Evolutionary conservation across 2,888 invertebrate species (phyloP), one percentile per base, ranked within the genome.

Genomic region (Noctua janthe): DNA sequence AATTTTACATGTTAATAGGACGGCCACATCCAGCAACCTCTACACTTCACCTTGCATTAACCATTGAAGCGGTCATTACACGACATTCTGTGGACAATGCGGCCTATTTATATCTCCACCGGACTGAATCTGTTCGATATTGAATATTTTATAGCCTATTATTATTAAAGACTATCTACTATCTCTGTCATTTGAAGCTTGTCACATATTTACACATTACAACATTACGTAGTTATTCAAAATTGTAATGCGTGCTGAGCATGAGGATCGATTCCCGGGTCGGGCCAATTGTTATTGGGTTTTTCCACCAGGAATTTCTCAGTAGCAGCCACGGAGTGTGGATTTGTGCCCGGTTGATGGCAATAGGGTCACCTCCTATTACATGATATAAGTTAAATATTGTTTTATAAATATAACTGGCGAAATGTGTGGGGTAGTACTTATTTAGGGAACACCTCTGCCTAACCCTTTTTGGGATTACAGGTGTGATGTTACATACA

Each of bases 31-130:
- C 66, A 93, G 91, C 54, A 43, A 49, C 6, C 15, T 51, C 1
- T 85, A 76, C 85, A 77, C 87, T 86, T 90, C 91, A 92, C 91
- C 92, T 92, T 90, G 89, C 93, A 94, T 93, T 93, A 93, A 88
- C 92, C 92, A 94, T 94, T 94, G 94, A 94, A 92, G 92, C 91
- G 87, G 90, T 91, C 91, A 93, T 94, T 94, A 94, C 91, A 87
- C 91, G 91, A 88, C 90, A 92, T 91, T 93, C 91, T 90, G 86
- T 89, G 92, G 94, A 95, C 95, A 95, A 95, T 95, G 89, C 90
- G 88, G 80, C 80, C 81, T 90, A 87, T 89, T 89, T 88, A 74
- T 81, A 80, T 71, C 72, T 56, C 39, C 47, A 70, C 71, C 59
- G 43, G 49, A 56, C 69, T 76, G 56, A 78, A 72, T 79, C 74